Evolutionary conservation across 2,888 invertebrate genomes (phyloP).

Genomic region (Nysson spinosus): DNA sequence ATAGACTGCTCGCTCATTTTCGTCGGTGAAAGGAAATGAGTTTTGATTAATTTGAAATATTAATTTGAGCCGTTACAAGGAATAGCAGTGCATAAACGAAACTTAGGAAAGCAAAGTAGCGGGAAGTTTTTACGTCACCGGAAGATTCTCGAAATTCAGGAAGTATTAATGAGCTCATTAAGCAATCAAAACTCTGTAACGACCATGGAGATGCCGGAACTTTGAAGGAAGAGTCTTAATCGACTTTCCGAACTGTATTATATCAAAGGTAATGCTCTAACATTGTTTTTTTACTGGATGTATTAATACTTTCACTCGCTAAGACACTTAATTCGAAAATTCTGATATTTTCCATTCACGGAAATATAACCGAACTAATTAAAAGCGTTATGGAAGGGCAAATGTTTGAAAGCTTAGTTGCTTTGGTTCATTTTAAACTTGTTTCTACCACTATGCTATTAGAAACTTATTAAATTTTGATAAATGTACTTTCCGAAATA

Average conservation of each 20-base stretch:
- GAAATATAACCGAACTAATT: no score
- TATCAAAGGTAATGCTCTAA: neutral
- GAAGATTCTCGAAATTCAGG: slow-evolving; percentile 27
- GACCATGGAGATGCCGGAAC: slow-evolving; percentile 32
- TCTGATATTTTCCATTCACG: no score
- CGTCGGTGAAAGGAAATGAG: no score
- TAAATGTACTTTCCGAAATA: no score
- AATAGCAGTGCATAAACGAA: neutral
- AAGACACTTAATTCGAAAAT: neutral
- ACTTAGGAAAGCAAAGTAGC: slow-evolving; percentile 1
- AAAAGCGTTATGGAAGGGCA: no score
- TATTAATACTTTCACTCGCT: slow-evolving; percentile 1
- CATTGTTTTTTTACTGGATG: slow-evolving; percentile 5
- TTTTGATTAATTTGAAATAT: no score
- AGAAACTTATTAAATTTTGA: no score
- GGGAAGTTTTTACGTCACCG: slow-evolving; percentile 17
- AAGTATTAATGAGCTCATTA: slow-evolving; percentile 45
- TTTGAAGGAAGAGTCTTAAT: slow-evolving; percentile 25
- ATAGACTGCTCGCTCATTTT: no score
- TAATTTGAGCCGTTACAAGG: neutral
- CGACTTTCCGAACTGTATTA: slow-evolving; percentile 31
- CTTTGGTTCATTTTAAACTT: no score
- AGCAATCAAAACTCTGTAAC: slow-evolving; percentile 41
- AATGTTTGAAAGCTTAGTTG: no score
- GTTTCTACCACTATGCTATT: no score